phyloP scores from a whole-genome alignment of 35 echinoderm and acorn worm genomes.

The Heliocidaris erythrogramma region DNA sequence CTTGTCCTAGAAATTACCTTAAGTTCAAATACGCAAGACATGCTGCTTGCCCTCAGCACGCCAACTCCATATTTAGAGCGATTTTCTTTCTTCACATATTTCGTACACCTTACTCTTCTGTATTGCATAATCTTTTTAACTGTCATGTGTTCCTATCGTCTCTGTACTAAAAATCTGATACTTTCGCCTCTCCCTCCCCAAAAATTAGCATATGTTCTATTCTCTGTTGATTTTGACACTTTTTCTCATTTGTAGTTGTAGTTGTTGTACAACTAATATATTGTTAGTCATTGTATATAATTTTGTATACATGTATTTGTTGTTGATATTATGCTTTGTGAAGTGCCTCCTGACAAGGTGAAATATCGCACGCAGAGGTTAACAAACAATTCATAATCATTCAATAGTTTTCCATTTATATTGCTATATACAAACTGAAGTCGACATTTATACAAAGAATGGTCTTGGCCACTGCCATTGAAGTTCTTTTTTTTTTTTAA shows the following conservation, averaged over 20 bases:
- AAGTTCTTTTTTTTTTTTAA: too few species aligned
- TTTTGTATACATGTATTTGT: not conserved
- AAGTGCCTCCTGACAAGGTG: not conserved
- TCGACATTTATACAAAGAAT: too few species aligned
- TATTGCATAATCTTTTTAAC: not conserved
- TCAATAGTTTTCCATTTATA: too few species aligned
- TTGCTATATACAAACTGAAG: too few species aligned
- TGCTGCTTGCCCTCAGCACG: not conserved
- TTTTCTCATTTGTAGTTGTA: not conserved
- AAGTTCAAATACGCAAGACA: not conserved
- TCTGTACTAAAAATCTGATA: not conserved
- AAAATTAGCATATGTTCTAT: too few species aligned
- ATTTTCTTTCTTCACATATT: not conserved
- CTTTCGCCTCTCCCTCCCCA: too few species aligned
- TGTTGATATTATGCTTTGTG: not conserved
- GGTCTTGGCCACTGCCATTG: too few species aligned
- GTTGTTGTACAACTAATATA: not conserved
- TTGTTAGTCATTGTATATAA: not conserved
- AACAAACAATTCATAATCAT: not conserved
- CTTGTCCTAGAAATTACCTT: too few species aligned
- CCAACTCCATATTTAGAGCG: not conserved
- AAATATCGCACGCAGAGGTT: not conserved
- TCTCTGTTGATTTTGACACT: too few species aligned
- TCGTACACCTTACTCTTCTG: not conserved
- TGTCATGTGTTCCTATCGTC: not conserved